phyloP scores from a whole-genome alignment of 2,797 vertebrate species.

The Sebastiscus tertius region DNA sequence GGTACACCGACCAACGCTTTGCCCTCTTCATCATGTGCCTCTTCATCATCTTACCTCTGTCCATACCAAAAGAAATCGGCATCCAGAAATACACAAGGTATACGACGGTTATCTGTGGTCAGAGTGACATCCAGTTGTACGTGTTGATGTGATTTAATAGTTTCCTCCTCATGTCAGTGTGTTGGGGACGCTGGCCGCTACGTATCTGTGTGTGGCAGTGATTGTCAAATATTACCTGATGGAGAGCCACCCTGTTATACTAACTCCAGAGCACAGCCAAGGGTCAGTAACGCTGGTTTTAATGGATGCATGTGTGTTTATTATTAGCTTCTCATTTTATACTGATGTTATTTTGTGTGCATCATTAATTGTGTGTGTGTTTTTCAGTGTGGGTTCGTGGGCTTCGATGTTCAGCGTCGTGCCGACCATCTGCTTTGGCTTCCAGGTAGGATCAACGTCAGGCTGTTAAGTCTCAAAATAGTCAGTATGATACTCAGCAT shows the following conservation, averaged over 20 bases:
- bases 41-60: slow-evolving; percentile 84
- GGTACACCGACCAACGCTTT: slow-evolving; percentile 86
- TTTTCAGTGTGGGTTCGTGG: slow-evolving; percentile 86
- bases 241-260: slow-evolving; percentile 58
- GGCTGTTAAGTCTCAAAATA: neutral
- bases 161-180: slow-evolving; percentile 79
- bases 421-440: slow-evolving; percentile 97
- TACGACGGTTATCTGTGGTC: neutral
- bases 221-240: slow-evolving; percentile 87
- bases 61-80: slow-evolving; percentile 85
- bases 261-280: slow-evolving; percentile 59
- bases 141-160: neutral
- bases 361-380: slow-evolving; percentile 22
- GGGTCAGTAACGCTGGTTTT: slow-evolving; percentile 80
- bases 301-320: neutral
- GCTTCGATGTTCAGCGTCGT: slow-evolving; percentile 90
- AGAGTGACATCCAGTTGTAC: neutral
- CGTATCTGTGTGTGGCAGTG: slow-evolving; percentile 90
- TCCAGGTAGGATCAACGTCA: slow-evolving; percentile 86
- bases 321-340: neutral
- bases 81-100: slow-evolving; percentile 89
- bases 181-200: slow-evolving; percentile 92
- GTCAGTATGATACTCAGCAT: neutral
- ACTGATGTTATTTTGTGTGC: neutral
- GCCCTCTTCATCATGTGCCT: slow-evolving; percentile 82